Base-by-base conservation (phyloP, 2,888 invertebrate genomes). In the Alloscopus bannaensis region DNA sequence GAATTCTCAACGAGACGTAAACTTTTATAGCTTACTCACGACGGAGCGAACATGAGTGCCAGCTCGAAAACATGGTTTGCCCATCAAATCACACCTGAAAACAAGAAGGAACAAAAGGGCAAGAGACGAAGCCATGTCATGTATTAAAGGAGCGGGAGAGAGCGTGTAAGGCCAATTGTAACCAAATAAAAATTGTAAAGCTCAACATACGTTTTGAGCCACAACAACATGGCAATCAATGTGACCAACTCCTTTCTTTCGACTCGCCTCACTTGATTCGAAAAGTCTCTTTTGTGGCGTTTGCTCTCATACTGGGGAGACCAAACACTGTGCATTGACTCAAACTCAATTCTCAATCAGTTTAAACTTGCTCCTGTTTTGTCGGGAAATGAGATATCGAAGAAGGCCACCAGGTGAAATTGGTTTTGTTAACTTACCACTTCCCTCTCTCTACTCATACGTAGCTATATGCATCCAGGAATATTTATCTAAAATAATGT, bases 81-180 rank as follows among this genome's bases (percentile, higher is more conserved):
- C 78, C 78, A 78, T 78, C 78, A 78, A 78, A 78, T 78, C 78
- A 78, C 78, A 78, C 78, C 78, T 78, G 70, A 78, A 70, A 78
- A 78, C 78, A 78, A 78, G 65, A 57, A 47, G 64, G 70, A 71
- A 64, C 70, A 78, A 64, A 78, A 71, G 65, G 65, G 47, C 70
- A 22, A 52, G 70, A 65, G 55, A 64, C 60, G 73, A 73, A 36
- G n/a, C 28, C 66, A 50, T 69, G 68, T 60, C 29, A 47, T 60
- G 59, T 64, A 66, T 72, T 64, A 72, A 72, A 60, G 22, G 8
- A 59, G 31, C 1, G 31, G 31, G 18, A 31, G 42, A 59, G 31
- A 2, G 31, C 59, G 18, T 59, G 42, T 62, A 40, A 78, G 59
- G 50, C 70, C 78, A 70, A 71, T 71, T 78, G 64, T 52, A 71